Percentiles rank a stretch among this genome's conserved stretches.
phyloP scores from a whole-genome alignment of 1,140 invertebrate genomes.

The Papilio helenus region DNA sequence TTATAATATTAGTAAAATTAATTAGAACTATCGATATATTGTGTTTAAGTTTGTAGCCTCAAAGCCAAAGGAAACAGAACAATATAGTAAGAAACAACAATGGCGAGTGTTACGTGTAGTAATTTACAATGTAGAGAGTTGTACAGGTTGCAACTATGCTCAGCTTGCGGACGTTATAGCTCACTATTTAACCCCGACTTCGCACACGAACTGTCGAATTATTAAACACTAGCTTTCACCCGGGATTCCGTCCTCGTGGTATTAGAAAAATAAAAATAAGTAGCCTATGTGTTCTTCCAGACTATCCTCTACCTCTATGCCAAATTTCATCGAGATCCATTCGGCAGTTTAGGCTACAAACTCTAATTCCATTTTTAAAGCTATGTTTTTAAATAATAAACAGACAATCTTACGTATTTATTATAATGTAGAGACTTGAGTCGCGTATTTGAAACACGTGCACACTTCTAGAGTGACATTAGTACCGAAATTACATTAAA shows the following conservation, averaged over 20 bases:
- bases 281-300: too few relatives aligned
- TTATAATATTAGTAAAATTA: not conserved
- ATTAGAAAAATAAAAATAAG: too few relatives aligned
- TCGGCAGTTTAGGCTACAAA: too few relatives aligned
- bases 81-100: not conserved
- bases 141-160: not conserved
- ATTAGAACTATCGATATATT: not conserved
- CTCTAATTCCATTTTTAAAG: not conserved
- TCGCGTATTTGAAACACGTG: not conserved
- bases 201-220: too few relatives aligned
- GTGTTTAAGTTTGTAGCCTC: not conserved
- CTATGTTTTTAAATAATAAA: not conserved
- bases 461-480: not conserved
- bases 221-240: too few relatives aligned
- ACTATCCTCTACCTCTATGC: too few relatives aligned
- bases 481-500: not conserved
- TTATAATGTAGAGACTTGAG: not conserved
- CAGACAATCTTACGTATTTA: not conserved
- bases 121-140: conserved; percentile 3
- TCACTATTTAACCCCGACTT: too few relatives aligned
- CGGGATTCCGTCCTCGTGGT: too few relatives aligned
- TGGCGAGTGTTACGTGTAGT: not conserved
- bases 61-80: not conserved
- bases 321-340: too few relatives aligned
- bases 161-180: too few relatives aligned